Conservation (phyloP, 2,113 vertebrate species). For the Montifringilla adamsi region DNA sequence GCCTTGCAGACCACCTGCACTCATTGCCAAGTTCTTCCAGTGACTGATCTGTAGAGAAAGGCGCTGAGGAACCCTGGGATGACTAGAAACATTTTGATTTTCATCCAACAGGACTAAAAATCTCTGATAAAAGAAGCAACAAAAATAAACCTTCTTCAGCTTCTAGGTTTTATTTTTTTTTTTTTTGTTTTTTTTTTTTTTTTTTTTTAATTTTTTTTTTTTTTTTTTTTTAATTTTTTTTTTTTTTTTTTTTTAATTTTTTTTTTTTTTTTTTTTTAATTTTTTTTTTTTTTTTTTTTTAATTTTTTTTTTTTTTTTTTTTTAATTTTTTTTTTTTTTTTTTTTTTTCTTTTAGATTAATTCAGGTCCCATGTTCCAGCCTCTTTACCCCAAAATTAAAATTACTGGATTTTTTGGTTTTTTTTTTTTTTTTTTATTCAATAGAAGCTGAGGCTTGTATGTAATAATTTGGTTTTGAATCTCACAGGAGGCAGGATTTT, state of each 20-base stretch:
- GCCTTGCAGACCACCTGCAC: background rate
- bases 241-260: too few relatives aligned
- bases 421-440: background rate
- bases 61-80: background rate
- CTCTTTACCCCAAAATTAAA: too few relatives aligned
- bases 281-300: too few relatives aligned
- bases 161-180: background rate
- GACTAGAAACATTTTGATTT: background rate
- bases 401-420: too few relatives aligned
- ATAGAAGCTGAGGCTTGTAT: background rate
- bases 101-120: background rate
- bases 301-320: too few relatives aligned
- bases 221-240: too few relatives aligned
- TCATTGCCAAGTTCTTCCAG: background rate
- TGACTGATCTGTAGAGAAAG: background rate
- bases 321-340: too few relatives aligned
- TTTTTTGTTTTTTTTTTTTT: background rate
- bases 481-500: background rate
- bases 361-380: too few relatives aligned
- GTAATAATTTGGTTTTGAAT: background rate
- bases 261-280: too few relatives aligned
- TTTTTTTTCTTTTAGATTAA: too few relatives aligned
- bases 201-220: too few relatives aligned
- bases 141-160: background rate
- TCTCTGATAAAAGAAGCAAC: background rate